Evolutionary conservation across 2,113 vertebrate genomes (phyloP).

Genomic region (Canis aureus): DNA sequence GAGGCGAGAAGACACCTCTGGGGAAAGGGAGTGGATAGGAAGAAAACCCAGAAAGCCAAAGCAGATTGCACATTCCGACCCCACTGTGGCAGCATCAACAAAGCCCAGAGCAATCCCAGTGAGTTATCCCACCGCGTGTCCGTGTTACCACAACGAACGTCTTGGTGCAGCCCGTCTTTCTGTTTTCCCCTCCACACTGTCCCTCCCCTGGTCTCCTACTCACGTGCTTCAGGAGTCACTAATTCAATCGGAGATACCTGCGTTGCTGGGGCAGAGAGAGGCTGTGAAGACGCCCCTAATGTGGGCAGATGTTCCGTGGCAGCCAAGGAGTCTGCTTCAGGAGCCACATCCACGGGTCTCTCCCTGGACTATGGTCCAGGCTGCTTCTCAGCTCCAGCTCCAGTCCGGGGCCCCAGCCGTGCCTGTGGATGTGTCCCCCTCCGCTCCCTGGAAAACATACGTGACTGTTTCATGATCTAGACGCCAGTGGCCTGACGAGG

Average conservation of each 20-base stretch:
- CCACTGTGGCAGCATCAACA: not conserved
- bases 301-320: conserved; percentile 7
- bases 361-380: conserved; percentile 52
- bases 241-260: not conserved
- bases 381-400: conserved; percentile 59
- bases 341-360: conserved; percentile 34
- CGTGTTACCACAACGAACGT: not conserved
- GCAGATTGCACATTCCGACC: not conserved
- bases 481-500: not conserved
- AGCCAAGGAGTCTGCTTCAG: conserved; percentile 71
- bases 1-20: not conserved
- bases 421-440: not conserved
- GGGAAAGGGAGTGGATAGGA: not conserved
- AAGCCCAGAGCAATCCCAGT: not conserved
- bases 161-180: not conserved
- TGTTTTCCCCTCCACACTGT: conserved; percentile 6
- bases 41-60: not conserved
- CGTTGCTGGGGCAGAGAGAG: not conserved
- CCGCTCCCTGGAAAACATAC: not conserved
- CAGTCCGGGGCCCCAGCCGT: not conserved
- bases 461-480: conserved; percentile 58
- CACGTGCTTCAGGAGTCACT: conserved; percentile 14
- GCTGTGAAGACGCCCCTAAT: not conserved
- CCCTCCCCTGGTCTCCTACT: conserved; percentile 30
- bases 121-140: not conserved